Evolutionary conservation across 35 echinoderm and acorn worm species (phyloP), one percentile per base, ranked within the genome.

Genomic region (Nesometra sesokonis): DNA sequence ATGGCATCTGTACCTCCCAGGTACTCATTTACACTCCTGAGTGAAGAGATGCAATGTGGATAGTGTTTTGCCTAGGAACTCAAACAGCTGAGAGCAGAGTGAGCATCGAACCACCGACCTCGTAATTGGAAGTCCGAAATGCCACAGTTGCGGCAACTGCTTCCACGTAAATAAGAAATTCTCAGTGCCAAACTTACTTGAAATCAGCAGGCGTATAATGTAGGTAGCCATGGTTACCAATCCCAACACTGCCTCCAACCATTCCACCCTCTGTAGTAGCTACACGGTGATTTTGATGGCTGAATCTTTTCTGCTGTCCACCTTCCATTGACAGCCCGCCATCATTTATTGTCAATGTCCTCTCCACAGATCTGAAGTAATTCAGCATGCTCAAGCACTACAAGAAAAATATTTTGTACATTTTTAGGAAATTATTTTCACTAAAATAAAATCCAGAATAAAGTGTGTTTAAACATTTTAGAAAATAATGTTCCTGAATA

Each of bases 161-260:
- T n/a, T n/a, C n/a, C n/a, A n/a, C n/a, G n/a, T n/a, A n/a, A n/a
- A n/a, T n/a, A n/a, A n/a, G n/a, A n/a, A n/a, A n/a, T n/a, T n/a
- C n/a, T n/a, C n/a, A n/a, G n/a, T n/a, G n/a, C n/a, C n/a, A n/a
- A 13, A 93, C 95, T 98, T 89, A 98, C 95, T 94, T 99, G 86
- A 94, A 99, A 35, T 99, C 96, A 83, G 93, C 92, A 35, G 96
- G 96, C 52, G 96, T 94, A 81, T 99, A 91, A 86, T 99, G 96
- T 33, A 99, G 90, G 90, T 99, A 99, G 34, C 92, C 90, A 99
- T 99, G 96, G 82, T 87, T 89, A 88, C 96, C 96, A 37, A 99
- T 90, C 31, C 89, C 93, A 32, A 87, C 93, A 36, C 93, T 90
- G 32, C 96, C 96, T 57, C 92, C 93, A 33, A 94, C 93, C 37